These are phyloP conservation scores for Chaenocephalus aceratus DNA, from an alignment of 2,113 vertebrate genomes.

Conservation along the genomic window DNA sequence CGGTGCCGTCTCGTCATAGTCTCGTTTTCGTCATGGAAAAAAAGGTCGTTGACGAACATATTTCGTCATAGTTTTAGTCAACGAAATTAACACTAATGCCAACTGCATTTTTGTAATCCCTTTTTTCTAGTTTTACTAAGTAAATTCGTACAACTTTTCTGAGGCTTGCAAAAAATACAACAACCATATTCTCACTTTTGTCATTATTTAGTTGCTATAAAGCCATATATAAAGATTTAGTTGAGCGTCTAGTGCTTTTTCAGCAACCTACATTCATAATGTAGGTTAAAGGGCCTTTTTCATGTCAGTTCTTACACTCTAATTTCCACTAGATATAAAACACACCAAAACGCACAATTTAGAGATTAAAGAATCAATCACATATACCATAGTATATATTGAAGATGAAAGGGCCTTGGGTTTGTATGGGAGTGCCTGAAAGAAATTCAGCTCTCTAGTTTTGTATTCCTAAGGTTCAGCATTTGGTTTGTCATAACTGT, in stretches of 20 bases:
- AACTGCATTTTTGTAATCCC: not conserved
- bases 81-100: not conserved
- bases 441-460: not conserved
- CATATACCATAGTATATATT: not conserved
- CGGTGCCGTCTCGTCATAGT: too few species aligned
- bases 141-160: not conserved
- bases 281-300: not conserved
- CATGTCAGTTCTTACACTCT: not conserved
- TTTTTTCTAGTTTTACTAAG: not conserved
- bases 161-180: not conserved
- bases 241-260: slow-evolving; percentile 3
- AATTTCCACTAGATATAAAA: not conserved
- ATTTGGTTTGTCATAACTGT: slow-evolving; percentile 1
- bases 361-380: not conserved
- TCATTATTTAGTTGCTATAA: too few species aligned
- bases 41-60: too few species aligned
- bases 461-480: slow-evolving; percentile 1
- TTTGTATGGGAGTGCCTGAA: not conserved
- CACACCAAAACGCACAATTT: not conserved
- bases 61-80: too few species aligned
- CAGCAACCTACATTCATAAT: slow-evolving; percentile 4
- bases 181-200: not conserved
- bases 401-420: not conserved
- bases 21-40: too few species aligned
- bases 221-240: not conserved